Evolutionary conservation across 2,113 vertebrate genomes (phyloP).

Genomic region (Istiophorus platypterus): DNA sequence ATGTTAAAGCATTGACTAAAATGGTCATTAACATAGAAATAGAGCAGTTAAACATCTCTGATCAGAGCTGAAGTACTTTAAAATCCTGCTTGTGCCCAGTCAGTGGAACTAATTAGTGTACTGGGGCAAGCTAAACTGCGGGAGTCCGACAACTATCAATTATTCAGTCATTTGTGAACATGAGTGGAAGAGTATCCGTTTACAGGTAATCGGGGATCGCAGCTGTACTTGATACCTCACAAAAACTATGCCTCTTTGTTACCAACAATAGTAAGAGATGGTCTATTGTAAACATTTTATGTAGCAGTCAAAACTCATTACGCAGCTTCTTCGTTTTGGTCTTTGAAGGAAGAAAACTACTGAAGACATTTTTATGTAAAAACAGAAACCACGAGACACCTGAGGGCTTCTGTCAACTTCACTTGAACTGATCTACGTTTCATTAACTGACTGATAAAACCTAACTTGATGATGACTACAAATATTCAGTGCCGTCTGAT

Average conservation of each 20-base stretch:
- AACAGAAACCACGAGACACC: slow-evolving; percentile 11
- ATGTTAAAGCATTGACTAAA: slow-evolving; percentile 6
- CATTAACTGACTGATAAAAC: neutral
- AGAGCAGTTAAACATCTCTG: slow-evolving; percentile 30
- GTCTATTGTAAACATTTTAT: slow-evolving; percentile 57
- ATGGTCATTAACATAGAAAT: neutral
- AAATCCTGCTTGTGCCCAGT: slow-evolving; percentile 13
- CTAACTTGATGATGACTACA: neutral
- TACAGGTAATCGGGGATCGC: slow-evolving; percentile 71
- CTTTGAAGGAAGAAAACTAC: neutral
- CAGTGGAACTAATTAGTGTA: slow-evolving; percentile 48
- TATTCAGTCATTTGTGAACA: slow-evolving; percentile 77
- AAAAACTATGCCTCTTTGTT: slow-evolving; percentile 49
- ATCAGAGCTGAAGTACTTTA: slow-evolving; percentile 32
- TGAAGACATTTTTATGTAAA: slow-evolving; percentile 32
- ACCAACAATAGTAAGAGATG: slow-evolving; percentile 61
- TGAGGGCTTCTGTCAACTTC: neutral
- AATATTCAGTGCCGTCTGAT: slow-evolving; percentile 4
- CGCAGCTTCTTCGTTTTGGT: slow-evolving; percentile 32
- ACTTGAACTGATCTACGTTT: neutral
- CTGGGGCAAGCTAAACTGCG: slow-evolving; percentile 42
- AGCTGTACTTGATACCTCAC: slow-evolving; percentile 49
- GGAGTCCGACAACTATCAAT: slow-evolving; percentile 77
- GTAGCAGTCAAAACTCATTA: slow-evolving; percentile 48
- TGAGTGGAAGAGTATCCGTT: slow-evolving; percentile 74